These are phyloP conservation scores for Drosophila kanekoi DNA, from an alignment of 2,888 invertebrate genomes.

Conservation along the genomic window DNA sequence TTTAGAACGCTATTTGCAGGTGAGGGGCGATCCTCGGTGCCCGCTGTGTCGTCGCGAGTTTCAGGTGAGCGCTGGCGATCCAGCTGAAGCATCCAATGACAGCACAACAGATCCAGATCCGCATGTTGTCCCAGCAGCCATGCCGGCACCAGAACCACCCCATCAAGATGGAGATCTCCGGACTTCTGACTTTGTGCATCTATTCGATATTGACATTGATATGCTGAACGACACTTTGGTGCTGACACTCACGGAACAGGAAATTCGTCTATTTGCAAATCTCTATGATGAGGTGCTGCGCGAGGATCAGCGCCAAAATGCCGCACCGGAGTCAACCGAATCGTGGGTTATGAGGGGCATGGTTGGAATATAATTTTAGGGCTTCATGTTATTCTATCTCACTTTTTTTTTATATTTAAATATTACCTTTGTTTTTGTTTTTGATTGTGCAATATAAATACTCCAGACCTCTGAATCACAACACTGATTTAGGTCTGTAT, in stretches of 20 bases:
- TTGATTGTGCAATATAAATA: not conserved
- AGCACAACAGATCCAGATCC: constrained; percentile 42
- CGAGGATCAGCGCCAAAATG: constrained; percentile 20
- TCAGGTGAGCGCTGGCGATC: constrained; percentile 38
- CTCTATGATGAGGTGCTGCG: constrained; percentile 39
- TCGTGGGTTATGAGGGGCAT: constrained; percentile 14
- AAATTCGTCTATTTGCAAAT: constrained; percentile 54
- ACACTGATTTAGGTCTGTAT: not conserved
- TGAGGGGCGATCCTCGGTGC: constrained; percentile 53
- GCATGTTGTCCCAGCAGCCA: constrained; percentile 40
- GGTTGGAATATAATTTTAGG: constrained; percentile 16
- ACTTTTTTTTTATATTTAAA: constrained; percentile 2
- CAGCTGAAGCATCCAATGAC: constrained; percentile 35
- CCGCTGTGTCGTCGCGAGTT: constrained; percentile 59
- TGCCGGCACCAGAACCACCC: not conserved
- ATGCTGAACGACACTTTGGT: constrained; percentile 49
- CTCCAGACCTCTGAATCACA: not conserved
- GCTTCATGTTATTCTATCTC: not conserved
- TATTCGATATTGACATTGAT: constrained; percentile 37
- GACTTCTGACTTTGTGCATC: constrained; percentile 10
- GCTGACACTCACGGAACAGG: constrained; percentile 62
- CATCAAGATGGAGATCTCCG: constrained; percentile 8
- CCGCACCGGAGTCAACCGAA: constrained; percentile 6
- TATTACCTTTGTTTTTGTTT: constrained; percentile 1
- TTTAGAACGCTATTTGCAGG: constrained; percentile 45